Percentiles rank a stretch among this genome's conserved stretches.
Conservation (phyloP, 2,113 vertebrate genomes). For the Anhinga anhinga region DNA sequence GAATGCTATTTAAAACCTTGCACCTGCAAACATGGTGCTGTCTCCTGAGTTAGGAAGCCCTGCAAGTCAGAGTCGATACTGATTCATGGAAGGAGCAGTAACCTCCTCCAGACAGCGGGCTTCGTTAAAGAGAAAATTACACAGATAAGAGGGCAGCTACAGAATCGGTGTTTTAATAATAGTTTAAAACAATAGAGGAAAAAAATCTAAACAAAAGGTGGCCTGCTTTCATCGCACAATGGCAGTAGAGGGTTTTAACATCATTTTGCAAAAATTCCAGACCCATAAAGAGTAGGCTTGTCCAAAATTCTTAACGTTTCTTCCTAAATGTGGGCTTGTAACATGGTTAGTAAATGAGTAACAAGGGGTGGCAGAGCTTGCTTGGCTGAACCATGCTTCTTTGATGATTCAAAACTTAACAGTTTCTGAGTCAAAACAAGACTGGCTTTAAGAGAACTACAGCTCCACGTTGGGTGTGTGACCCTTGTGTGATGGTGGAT, state of each 20-base stretch:
- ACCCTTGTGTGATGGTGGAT: neutral
- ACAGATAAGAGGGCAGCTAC: neutral
- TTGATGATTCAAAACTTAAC: neutral
- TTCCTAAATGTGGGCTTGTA: neutral
- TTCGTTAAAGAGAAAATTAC: neutral
- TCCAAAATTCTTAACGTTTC: neutral
- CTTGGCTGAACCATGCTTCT: neutral
- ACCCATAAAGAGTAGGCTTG: neutral
- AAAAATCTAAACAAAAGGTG: neutral
- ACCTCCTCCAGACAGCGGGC: neutral
- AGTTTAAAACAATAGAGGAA: conserved; percentile 17
- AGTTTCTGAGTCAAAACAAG: neutral
- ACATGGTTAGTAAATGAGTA: neutral
- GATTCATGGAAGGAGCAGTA: neutral
- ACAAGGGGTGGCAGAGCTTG: neutral
- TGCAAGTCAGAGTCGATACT: neutral
- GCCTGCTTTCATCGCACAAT: neutral
- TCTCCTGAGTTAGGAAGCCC: conserved; percentile 70
- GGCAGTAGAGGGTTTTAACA: neutral
- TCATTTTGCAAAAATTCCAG: neutral
- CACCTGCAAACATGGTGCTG: conserved; percentile 35
- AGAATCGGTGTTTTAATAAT: neutral
- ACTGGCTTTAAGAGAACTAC: neutral
- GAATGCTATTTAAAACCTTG: conserved; percentile 44
- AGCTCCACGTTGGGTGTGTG: neutral